Evolutionary conservation across 2,888 invertebrate genomes (phyloP).

Genomic region (Limenitis camilla): DNA sequence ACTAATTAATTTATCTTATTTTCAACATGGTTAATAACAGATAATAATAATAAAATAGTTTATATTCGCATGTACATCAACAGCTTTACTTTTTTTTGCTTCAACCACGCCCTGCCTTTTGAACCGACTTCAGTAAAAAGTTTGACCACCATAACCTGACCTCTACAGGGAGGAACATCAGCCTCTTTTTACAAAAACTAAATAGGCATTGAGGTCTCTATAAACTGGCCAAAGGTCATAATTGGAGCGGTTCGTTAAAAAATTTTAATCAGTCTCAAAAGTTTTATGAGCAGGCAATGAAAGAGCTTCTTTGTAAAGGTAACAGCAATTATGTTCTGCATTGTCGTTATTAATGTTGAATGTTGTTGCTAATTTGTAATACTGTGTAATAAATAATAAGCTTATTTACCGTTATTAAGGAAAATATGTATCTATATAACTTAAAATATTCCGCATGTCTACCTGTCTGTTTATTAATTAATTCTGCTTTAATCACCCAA

Average conservation of each 20-base stretch:
- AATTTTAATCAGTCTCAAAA: slow-evolving; percentile 57
- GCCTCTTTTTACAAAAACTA: neutral
- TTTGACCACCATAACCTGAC: slow-evolving; percentile 22
- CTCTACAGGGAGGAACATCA: slow-evolving; percentile 12
- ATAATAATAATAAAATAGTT: neutral
- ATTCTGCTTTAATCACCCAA: no score
- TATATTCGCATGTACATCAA: neutral
- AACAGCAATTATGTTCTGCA: slow-evolving; percentile 45
- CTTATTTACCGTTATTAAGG: no score
- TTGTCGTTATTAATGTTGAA: slow-evolving; percentile 37
- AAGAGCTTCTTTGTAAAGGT: slow-evolving; percentile 55
- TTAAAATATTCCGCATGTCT: no score
- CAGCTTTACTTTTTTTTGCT: slow-evolving; percentile 47
- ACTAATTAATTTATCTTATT: no score
- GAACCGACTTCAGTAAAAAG: slow-evolving; percentile 47
- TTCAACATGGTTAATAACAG: no score
- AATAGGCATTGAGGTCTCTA: slow-evolving; percentile 15
- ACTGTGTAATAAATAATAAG: neutral
- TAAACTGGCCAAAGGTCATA: slow-evolving; percentile 39
- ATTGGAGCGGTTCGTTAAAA: slow-evolving; percentile 60
- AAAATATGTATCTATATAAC: no score
- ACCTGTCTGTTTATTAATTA: no score
- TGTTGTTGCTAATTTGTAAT: slow-evolving; percentile 31
- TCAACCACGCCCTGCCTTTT: slow-evolving; percentile 51
- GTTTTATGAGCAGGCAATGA: slow-evolving; percentile 56